Percentiles rank a stretch among this genome's conserved stretches.
Evolutionary conservation across 1,140 invertebrate genomes (phyloP).

Genomic region (Drosophila sp.): DNA sequence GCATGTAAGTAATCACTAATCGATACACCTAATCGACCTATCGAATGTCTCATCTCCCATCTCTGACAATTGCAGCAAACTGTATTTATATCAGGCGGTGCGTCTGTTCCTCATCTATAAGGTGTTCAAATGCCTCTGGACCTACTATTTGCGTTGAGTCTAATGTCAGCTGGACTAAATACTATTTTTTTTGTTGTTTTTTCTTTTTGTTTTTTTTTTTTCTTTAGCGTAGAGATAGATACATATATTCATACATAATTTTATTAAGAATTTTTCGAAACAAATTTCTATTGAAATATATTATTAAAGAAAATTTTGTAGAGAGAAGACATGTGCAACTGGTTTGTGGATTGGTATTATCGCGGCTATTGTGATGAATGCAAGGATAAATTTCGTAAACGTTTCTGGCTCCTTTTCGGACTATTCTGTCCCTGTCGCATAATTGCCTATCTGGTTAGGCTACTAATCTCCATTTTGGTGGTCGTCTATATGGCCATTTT

Average conservation of each 20-base stretch:
- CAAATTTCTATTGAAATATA: neutral
- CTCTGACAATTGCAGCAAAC: constrained; percentile 45
- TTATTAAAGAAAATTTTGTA: neutral
- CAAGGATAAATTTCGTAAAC: neutral
- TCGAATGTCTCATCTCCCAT: neutral
- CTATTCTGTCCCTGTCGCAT: neutral
- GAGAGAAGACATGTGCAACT: neutral
- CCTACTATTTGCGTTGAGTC: constrained; percentile 11
- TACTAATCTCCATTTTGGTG: neutral
- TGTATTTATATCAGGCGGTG: constrained; percentile 33
- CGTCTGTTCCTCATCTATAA: constrained; percentile 61
- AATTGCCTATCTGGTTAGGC: neutral
- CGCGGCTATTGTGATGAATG: neutral
- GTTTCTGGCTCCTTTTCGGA: neutral
- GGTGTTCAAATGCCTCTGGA: constrained; percentile 58
- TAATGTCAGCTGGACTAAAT: neutral
- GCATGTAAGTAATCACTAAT: constrained; percentile 37
- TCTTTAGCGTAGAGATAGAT: neutral
- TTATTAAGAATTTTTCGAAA: neutral
- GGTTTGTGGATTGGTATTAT: neutral
- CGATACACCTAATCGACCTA: too few relatives aligned
- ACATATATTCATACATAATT: too few relatives aligned
- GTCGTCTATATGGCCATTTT: neutral
- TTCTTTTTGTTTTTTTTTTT: constrained; percentile 9
- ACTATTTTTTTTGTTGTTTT: neutral